Percentiles rank a stretch among this genome's conserved stretches.
Evolutionary conservation across 2,113 vertebrate species (phyloP).

Genomic region (Cervus canadensis): DNA sequence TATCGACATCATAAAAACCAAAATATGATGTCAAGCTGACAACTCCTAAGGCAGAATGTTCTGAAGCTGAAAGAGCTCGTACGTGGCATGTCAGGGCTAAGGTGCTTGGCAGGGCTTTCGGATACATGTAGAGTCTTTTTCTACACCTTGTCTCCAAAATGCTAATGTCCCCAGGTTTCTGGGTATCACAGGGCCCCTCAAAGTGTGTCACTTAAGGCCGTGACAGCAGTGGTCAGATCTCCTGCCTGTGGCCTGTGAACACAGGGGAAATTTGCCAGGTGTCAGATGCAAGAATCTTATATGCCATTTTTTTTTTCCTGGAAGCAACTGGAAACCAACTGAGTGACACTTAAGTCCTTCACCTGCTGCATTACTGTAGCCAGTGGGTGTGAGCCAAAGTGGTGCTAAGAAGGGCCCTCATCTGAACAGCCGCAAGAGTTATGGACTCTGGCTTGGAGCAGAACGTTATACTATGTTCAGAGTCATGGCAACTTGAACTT

Average conservation of each 20-base stretch:
- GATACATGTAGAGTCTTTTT: neutral
- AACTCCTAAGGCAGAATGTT: conserved; percentile 53
- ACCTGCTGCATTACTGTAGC: conserved; percentile 53
- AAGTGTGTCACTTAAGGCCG: neutral
- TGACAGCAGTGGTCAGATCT: neutral
- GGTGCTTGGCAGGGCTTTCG: conserved; percentile 3
- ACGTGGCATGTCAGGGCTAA: conserved; percentile 9
- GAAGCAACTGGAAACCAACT: conserved; percentile 72
- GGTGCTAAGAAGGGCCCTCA: conserved; percentile 33
- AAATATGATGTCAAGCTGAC: neutral
- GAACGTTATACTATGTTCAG: conserved; percentile 45
- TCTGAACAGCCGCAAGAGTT: conserved; percentile 10
- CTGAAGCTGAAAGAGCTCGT: conserved; percentile 33
- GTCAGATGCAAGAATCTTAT: conserved; percentile 33
- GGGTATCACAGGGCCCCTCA: neutral
- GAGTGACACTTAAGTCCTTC: conserved; percentile 74
- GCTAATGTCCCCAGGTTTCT: neutral
- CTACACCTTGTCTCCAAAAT: neutral
- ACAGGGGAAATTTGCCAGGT: neutral
- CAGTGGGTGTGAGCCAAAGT: conserved; percentile 56
- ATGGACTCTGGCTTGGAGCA: neutral
- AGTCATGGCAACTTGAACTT: conserved; percentile 59
- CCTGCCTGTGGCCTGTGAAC: neutral
- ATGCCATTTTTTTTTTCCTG: conserved; percentile 59
- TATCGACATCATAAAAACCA: conserved; percentile 30